Evolutionary conservation across 1,140 invertebrate genomes (phyloP).

Genomic region (Drepana arcuata): DNA sequence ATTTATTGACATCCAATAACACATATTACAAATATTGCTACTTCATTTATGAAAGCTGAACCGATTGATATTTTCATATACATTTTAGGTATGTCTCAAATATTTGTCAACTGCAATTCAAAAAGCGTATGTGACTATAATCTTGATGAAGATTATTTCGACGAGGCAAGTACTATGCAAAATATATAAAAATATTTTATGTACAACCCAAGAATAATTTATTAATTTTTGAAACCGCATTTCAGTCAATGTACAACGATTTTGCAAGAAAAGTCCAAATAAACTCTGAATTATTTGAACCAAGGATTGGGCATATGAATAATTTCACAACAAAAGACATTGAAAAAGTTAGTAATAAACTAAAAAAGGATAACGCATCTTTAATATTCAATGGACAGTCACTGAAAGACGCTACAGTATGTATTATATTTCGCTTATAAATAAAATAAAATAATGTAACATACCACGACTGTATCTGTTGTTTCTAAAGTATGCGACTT

Average conservation of each 20-base stretch:
- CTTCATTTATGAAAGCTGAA: too few species aligned
- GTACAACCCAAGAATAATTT: too few species aligned
- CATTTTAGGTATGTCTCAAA: slow-evolving; percentile 48
- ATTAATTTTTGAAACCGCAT: slow-evolving; percentile 10
- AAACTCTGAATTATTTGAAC: slow-evolving; percentile 38
- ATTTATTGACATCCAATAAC: too few species aligned
- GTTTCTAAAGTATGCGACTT: too few species aligned
- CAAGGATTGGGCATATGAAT: slow-evolving; percentile 27
- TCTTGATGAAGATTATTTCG: slow-evolving; percentile 33
- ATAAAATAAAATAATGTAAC: too few species aligned
- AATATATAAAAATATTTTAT: too few species aligned
- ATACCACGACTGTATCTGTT: too few species aligned
- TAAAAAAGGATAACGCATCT: slow-evolving; percentile 29
- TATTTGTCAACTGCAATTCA: slow-evolving; percentile 23
- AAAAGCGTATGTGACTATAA: slow-evolving; percentile 23
- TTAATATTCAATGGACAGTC: slow-evolving; percentile 35
- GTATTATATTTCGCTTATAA: too few species aligned
- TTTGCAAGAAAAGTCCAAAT: slow-evolving; percentile 33
- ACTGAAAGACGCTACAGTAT: slow-evolving; percentile 34
- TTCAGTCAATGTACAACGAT: slow-evolving; percentile 39
- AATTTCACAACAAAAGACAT: slow-evolving; percentile 19
- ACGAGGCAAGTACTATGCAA: slow-evolving; percentile 41
- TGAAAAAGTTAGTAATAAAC: slow-evolving; percentile 25
- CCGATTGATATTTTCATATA: too few species aligned
- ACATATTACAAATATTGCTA: too few species aligned